Evolutionary conservation across 2,888 invertebrate species (phyloP), one percentile per base, ranked within the genome.

Genomic region (Trypoxylon attenuatum): DNA sequence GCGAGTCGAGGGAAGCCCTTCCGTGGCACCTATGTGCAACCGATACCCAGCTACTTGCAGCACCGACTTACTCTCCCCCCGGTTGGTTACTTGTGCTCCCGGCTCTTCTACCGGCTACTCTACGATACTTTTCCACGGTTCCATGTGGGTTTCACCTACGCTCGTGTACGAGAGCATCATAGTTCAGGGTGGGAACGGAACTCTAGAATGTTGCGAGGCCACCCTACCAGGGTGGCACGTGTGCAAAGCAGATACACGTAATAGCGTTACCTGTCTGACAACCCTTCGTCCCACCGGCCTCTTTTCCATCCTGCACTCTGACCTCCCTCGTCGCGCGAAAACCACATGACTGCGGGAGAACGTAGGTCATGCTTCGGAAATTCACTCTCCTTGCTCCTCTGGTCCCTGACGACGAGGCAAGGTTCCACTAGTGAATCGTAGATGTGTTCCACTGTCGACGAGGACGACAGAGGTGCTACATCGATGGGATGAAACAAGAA

Each of bases 1-100:
- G n/a, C n/a, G n/a, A n/a, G 69, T 56, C 69, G 51, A 61, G 71
- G 59, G 80, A 81, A 81, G 80, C 81, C 80, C n/a, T n/a, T n/a
- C 73, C 67, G 69, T 55, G 50, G 66, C 73, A 73, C 59, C 69
- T 62, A 71, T 62, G 69, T 77, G 81, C 78, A 80, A 81, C 80
- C 72, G 79, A 80, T 81, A 81, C 76, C 77, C 81, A 81, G 74
- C 77, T 70, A 63, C 69, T 71, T 53, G 64, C 60, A 70, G 53
- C 68, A 54, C 49, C 57, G 56, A 59, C 52, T 61, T 52, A 54
- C 58, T 60, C 58, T 62, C 52, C 43, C 51, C 52, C 43, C 51
- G 47, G 46, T 59, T 42, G 47, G 53, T 52, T 42, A 59, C 60
- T 58, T 59, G 52, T 65, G n/a, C 33, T 33, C 16, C 16, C 39